These are phyloP conservation scores for Malacoctenus gilli DNA, from an alignment of 2,797 vertebrate genomes.

Conservation along the genomic window DNA sequence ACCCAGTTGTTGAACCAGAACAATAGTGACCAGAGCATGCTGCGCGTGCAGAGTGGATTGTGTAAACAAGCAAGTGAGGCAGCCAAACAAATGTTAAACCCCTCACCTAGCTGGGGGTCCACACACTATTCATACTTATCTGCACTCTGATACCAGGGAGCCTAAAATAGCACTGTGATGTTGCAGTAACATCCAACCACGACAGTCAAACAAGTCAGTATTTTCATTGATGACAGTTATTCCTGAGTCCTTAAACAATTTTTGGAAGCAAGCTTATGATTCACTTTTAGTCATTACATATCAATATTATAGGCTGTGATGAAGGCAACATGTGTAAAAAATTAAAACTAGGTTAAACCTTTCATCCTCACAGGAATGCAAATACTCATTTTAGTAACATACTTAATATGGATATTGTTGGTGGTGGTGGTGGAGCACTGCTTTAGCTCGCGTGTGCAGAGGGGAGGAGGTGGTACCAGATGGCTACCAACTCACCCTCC, in stretches of 20 bases:
- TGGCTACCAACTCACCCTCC: conserved; percentile 38
- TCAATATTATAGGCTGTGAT: too few species aligned
- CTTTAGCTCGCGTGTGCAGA: conserved; percentile 2
- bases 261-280: too few species aligned
- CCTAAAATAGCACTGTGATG: neutral
- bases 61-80: neutral
- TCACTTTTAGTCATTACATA: too few species aligned
- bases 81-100: neutral
- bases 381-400: neutral
- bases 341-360: neutral
- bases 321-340: neutral
- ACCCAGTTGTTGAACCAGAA: conserved; percentile 56
- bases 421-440: conserved; percentile 7
- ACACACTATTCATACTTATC: neutral
- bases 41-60: conserved; percentile 24
- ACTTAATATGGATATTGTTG: neutral
- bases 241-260: too few species aligned
- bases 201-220: neutral
- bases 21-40: conserved; percentile 45
- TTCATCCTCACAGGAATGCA: conserved; percentile 1
- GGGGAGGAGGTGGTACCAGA: conserved; percentile 46
- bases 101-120: conserved; percentile 8
- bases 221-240: neutral
- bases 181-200: conserved; percentile 2
- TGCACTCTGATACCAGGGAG: neutral